Percentiles rank a stretch among this genome's conserved stretches.
These are phyloP conservation scores for Amphibalanus amphitrite DNA, from an alignment of 1,140 invertebrate genomes.

Conservation along the genomic window DNA sequence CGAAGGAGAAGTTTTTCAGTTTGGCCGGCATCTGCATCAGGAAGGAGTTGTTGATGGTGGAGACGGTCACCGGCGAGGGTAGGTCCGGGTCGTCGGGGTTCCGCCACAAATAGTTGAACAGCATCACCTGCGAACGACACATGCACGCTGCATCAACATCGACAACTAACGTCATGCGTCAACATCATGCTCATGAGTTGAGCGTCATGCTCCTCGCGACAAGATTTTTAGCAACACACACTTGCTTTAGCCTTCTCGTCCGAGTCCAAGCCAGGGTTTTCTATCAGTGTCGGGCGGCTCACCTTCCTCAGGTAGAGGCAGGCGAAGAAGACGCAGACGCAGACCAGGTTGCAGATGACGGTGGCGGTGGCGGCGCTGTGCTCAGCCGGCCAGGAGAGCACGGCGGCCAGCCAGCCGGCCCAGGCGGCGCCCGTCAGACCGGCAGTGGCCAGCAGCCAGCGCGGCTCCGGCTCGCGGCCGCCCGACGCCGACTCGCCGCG, in stretches of 20 bases:
- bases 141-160: background rate
- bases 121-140: background rate
- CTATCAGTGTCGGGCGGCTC: conserved; percentile 7
- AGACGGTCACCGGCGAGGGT: background rate
- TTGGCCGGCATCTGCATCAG: background rate
- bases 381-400: conserved; percentile 23
- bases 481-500: conserved; percentile 21
- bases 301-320: conserved; percentile 19
- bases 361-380: conserved; percentile 18
- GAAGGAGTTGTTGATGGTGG: background rate
- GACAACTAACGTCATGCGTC: too few species aligned
- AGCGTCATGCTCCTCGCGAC: too few species aligned
- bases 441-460: conserved; percentile 30
- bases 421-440: conserved; percentile 26
- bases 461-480: conserved; percentile 26
- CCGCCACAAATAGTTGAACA: background rate
- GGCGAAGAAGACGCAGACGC: conserved; percentile 18
- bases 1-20: background rate
- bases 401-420: conserved; percentile 29
- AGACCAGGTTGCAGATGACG: conserved; percentile 21
- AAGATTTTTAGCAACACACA: too few species aligned
- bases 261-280: too few species aligned
- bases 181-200: too few species aligned
- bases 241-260: too few species aligned
- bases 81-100: background rate